Conservation (phyloP, 2,888 invertebrate species). For the Euproctis similis region DNA sequence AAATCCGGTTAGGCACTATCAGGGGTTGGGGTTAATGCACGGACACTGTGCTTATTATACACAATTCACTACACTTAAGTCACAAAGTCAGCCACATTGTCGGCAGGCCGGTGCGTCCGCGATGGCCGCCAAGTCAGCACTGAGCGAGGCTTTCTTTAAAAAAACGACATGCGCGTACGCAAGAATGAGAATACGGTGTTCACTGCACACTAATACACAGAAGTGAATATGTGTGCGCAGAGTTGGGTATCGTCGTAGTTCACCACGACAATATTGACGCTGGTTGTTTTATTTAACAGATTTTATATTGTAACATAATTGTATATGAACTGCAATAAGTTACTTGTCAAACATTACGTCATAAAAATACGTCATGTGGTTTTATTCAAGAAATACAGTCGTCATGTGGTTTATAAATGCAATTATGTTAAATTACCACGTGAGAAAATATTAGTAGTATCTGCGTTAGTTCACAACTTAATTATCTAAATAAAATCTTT, state of each 20-base stretch:
- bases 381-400: too few species aligned
- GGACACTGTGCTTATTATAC: conserved; percentile 65
- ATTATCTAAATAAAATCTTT: too few species aligned
- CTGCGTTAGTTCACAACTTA: too few species aligned
- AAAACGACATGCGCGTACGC: conserved; percentile 55
- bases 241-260: conserved; percentile 24
- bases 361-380: too few species aligned
- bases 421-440: too few species aligned
- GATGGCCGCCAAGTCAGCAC: conserved; percentile 69
- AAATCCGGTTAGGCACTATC: conserved; percentile 72
- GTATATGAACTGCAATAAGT: too few species aligned
- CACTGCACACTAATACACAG: conserved; percentile 33
- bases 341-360: too few species aligned
- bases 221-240: conserved; percentile 27
- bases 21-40: conserved; percentile 71
- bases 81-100: conserved; percentile 62
- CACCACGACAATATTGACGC: conserved; percentile 9
- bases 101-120: conserved; percentile 63
- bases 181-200: conserved; percentile 52
- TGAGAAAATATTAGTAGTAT: too few species aligned
- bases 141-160: conserved; percentile 70
- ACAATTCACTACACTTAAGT: conserved; percentile 68
- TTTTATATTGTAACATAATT: too few species aligned
- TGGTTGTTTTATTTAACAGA: too few species aligned
- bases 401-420: too few species aligned